phyloP scores from a whole-genome alignment of 2,113 vertebrate genomes.

The Oxyura jamaicensis region DNA sequence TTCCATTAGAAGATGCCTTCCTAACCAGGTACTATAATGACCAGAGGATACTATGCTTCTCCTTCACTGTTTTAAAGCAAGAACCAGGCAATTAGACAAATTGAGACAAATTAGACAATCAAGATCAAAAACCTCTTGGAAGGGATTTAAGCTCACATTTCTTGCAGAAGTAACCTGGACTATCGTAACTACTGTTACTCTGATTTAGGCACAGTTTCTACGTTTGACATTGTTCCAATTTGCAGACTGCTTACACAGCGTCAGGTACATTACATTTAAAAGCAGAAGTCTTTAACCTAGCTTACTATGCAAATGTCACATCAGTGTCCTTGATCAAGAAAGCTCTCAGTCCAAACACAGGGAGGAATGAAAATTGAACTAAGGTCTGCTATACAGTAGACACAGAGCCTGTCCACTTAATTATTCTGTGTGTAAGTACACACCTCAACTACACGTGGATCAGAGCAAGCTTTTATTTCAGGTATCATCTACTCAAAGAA shows the following conservation, averaged over 20 bases:
- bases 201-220: neutral
- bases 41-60: neutral
- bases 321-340: neutral
- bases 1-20: neutral
- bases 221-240: neutral
- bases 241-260: neutral
- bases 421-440: neutral
- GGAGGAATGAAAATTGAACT: neutral
- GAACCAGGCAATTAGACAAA: neutral
- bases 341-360: neutral
- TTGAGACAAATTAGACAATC: neutral
- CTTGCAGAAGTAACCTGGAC: neutral
- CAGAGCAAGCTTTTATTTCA: neutral
- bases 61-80: neutral
- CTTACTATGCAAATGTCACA: neutral
- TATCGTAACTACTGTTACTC: neutral
- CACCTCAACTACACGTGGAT: neutral
- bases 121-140: neutral
- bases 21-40: neutral
- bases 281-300: neutral
- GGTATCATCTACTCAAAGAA: neutral
- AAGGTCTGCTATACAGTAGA: neutral
- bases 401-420: neutral
- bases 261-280: neutral
- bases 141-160: neutral